These are phyloP conservation scores for Tympanuchus pallidicinctus DNA, from an alignment of 2,113 vertebrate species.

Conservation along the genomic window DNA sequence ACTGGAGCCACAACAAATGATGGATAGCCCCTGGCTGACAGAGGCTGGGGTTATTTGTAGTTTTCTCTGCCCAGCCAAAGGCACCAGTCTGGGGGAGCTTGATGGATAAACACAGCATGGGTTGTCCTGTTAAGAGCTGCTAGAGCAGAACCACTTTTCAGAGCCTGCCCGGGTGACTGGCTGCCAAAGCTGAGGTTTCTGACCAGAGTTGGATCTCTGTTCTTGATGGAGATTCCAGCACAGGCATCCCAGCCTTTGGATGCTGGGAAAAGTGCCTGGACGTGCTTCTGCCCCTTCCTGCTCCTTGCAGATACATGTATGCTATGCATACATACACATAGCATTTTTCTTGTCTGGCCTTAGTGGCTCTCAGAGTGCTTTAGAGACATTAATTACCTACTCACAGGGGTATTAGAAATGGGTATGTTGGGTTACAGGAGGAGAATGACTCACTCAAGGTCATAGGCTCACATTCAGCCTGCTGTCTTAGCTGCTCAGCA, in stretches of 20 bases:
- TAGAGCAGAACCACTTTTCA: slow-evolving; percentile 18
- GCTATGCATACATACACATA: background rate
- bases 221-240: background rate
- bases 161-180: background rate
- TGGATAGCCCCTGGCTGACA: background rate
- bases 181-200: background rate
- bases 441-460: background rate
- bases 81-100: background rate
- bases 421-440: background rate
- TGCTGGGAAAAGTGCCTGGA: background rate
- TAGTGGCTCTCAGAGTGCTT: background rate
- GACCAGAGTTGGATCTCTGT: background rate
- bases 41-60: background rate
- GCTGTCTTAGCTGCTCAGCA: background rate
- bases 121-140: background rate
- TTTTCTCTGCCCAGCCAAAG: background rate
- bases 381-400: background rate
- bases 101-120: background rate
- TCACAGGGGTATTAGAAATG: background rate
- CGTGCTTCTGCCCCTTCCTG: background rate
- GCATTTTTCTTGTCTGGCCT: background rate
- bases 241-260: background rate
- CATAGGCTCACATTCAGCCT: background rate
- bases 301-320: background rate
- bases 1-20: background rate